Evolutionary conservation across 2,113 vertebrate genomes (phyloP).

Genomic region (Myiopsitta monachus): DNA sequence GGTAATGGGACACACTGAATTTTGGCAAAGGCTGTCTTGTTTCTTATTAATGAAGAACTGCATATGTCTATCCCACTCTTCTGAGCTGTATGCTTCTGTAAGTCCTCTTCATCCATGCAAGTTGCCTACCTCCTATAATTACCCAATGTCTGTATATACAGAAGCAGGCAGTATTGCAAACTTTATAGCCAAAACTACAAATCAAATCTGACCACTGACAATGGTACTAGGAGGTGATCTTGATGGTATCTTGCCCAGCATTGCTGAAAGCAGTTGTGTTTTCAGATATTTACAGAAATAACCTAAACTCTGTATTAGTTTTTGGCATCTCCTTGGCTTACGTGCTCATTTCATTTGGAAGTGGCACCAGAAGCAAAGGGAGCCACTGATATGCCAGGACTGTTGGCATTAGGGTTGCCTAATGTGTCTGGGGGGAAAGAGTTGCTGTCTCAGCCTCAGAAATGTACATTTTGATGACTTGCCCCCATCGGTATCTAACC

Average conservation of each 20-base stretch:
- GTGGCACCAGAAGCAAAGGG: neutral
- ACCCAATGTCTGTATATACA: neutral
- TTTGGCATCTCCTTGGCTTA: neutral
- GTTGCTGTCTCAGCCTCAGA: neutral
- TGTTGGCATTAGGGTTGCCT: neutral
- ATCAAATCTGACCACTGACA: neutral
- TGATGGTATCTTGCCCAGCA: fast-evolving
- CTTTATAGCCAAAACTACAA: neutral
- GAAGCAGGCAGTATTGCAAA: neutral
- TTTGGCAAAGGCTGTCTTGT: neutral
- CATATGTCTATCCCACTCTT: neutral
- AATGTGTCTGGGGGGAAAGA: neutral
- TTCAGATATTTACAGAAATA: neutral
- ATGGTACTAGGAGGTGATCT: neutral
- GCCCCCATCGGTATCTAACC: fast-evolving
- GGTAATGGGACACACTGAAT: conserved; percentile 67
- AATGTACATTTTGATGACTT: neutral
- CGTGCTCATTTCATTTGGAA: neutral
- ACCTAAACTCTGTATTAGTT: neutral
- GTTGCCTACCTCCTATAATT: neutral
- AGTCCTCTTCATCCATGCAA: neutral
- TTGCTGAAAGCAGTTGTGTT: neutral
- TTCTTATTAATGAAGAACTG: neutral
- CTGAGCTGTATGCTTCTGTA: neutral
- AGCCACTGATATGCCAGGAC: neutral